These are phyloP conservation scores for Helicoverpa assulta DNA, from an alignment of 2,888 invertebrate genomes.

Conservation along the genomic window DNA sequence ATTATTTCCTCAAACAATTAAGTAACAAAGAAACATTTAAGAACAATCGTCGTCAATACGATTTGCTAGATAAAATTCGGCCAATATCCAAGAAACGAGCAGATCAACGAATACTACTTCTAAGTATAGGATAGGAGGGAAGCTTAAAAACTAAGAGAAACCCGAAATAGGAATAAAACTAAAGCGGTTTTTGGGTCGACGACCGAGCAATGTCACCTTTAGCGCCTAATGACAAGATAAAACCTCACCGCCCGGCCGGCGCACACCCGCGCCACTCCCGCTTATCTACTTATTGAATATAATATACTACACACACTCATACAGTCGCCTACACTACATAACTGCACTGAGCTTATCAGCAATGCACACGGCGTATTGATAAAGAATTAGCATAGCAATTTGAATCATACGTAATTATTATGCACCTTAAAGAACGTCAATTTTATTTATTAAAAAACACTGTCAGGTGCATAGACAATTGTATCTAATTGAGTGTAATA, in stretches of 20 bases:
- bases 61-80: constrained; percentile 11
- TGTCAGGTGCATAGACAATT: constrained; percentile 16
- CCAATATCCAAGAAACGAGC: constrained; percentile 28
- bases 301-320: constrained; percentile 4
- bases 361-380: constrained; percentile 64
- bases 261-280: constrained; percentile 25
- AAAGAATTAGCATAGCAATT: constrained; percentile 43
- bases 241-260: constrained; percentile 58
- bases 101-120: constrained; percentile 21
- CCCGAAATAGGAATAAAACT: constrained; percentile 62
- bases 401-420: constrained; percentile 24
- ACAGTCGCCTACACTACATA: constrained; percentile 44
- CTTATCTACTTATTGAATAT: constrained; percentile 45
- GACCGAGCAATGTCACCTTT: constrained; percentile 87
- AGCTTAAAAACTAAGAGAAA: constrained; percentile 28
- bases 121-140: not conserved
- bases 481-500: constrained; percentile 1
- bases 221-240: constrained; percentile 75
- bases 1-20: constrained; percentile 7
- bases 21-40: not conserved
- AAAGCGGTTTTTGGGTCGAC: constrained; percentile 75
- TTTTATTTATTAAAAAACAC: constrained; percentile 25
- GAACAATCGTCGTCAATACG: not conserved
- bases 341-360: constrained; percentile 69
- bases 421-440: constrained; percentile 13